Evolutionary conservation across 2,113 vertebrate species (phyloP).

Genomic region (Aix galericulata): DNA sequence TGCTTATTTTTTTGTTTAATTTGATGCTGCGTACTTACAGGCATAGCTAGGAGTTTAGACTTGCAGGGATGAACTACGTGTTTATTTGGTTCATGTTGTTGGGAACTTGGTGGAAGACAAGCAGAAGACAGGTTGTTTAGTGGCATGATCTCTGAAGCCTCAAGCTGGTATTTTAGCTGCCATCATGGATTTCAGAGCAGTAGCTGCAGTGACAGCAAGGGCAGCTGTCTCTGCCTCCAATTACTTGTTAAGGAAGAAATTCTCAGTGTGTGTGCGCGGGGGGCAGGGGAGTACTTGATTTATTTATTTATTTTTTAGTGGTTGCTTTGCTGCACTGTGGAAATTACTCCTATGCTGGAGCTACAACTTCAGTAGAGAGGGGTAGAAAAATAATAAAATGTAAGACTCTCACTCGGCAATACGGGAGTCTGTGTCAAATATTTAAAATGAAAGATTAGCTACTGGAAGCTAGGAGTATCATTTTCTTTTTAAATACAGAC

Average conservation of each 20-base stretch:
- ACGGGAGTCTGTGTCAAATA: not conserved
- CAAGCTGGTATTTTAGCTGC: not conserved
- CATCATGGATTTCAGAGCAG: not conserved
- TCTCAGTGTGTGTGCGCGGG: fast-evolving
- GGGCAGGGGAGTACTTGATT: not conserved
- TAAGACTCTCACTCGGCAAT: not conserved
- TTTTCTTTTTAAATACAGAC: not conserved
- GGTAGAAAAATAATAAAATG: not conserved
- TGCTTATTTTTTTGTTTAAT: not conserved
- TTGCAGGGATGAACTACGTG: fast-evolving
- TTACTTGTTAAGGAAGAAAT: not conserved
- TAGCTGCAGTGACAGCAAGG: not conserved
- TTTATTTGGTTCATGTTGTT: not conserved
- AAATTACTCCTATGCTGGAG: not conserved
- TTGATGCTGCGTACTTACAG: not conserved
- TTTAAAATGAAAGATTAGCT: not conserved
- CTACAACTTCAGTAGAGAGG: not conserved
- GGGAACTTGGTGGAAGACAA: not conserved
- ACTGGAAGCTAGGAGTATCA: fast-evolving
- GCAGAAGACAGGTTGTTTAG: not conserved
- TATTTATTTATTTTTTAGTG: too few relatives aligned
- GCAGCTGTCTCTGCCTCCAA: not conserved
- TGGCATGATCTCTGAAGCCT: not conserved
- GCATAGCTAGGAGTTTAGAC: not conserved
- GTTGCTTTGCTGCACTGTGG: not conserved